Percentiles rank a stretch among this genome's conserved stretches.
Evolutionary conservation across 2,888 invertebrate genomes (phyloP).

Genomic region (Agonopterix subpropinquella): DNA sequence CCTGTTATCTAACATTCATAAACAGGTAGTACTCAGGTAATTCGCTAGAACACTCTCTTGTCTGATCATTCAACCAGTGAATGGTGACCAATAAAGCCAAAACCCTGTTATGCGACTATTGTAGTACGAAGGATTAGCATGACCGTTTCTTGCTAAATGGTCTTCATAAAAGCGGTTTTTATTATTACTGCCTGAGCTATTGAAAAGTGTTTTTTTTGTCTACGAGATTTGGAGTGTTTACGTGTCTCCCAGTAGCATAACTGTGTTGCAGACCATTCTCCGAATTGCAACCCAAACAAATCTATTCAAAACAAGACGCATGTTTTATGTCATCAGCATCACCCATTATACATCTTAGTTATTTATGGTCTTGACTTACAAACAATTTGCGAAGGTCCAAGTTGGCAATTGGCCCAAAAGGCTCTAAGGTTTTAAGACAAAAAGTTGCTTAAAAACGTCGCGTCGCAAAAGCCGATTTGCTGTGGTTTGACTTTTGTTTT

Average conservation of each 20-base stretch:
- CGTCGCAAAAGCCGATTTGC: slow-evolving; percentile 2
- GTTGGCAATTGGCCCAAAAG: slow-evolving; percentile 17
- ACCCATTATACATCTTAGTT: slow-evolving; percentile 12
- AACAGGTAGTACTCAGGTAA: neutral
- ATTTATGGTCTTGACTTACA: slow-evolving; percentile 13
- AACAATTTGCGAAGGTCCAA: slow-evolving; percentile 10
- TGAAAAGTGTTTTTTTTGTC: neutral
- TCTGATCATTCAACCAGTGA: slow-evolving; percentile 5
- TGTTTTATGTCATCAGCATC: slow-evolving; percentile 37
- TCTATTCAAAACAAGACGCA: slow-evolving; percentile 26
- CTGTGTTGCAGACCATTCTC: slow-evolving; percentile 16
- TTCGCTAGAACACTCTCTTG: neutral
- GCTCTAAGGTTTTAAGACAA: slow-evolving; percentile 6
- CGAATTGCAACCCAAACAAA: slow-evolving; percentile 15
- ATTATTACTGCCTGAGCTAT: slow-evolving; percentile 17
- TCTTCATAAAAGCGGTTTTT: slow-evolving; percentile 3
- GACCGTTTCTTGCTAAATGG: slow-evolving; percentile 20
- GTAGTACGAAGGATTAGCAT: slow-evolving; percentile 17
- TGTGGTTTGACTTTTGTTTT: slow-evolving; percentile 4
- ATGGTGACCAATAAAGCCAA: slow-evolving; percentile 13
- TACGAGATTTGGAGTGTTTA: neutral
- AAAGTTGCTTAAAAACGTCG: slow-evolving; percentile 9
- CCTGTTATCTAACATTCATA: too few relatives aligned
- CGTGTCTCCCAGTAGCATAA: neutral
- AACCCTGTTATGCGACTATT: slow-evolving; percentile 16